Evolutionary conservation across 2,888 invertebrate species (phyloP).

Genomic region (Lepidochitona cinerea): DNA sequence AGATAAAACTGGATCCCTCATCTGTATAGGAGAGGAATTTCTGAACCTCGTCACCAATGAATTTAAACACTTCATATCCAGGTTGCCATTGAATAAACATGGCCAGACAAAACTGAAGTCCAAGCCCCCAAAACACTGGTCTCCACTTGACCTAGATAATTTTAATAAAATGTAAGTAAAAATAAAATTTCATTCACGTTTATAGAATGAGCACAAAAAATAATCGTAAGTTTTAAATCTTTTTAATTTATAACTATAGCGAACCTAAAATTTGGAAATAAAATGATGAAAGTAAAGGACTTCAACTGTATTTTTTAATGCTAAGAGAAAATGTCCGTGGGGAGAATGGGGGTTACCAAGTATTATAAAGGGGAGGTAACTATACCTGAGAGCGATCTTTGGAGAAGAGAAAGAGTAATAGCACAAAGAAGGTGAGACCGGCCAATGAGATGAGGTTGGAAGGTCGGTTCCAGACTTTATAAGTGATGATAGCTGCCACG

Average conservation of each 20-base stretch:
- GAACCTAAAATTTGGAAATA: no score
- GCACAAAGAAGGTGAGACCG: conserved; percentile 78
- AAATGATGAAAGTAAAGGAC: no score
- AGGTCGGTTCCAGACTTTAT: conserved; percentile 75
- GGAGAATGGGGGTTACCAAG: neutral
- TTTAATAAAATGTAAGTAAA: no score
- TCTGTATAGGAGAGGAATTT: conserved; percentile 85
- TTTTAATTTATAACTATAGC: no score
- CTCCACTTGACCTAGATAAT: conserved; percentile 76
- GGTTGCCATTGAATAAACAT: conserved; percentile 86
- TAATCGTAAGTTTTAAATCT: no score
- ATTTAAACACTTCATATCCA: conserved; percentile 81
- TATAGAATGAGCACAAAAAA: no score
- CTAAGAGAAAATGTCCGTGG: neutral
- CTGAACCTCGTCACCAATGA: conserved; percentile 80
- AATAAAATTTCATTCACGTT: no score
- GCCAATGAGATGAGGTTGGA: conserved; percentile 79
- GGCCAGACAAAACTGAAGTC: conserved; percentile 88
- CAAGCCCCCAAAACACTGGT: conserved; percentile 83
- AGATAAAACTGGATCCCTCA: conserved; percentile 88
- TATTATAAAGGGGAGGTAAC: neutral
- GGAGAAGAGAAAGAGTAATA: conserved; percentile 76
- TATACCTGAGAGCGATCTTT: conserved; percentile 46
- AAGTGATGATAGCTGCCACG: conserved; percentile 75
- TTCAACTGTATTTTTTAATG: no score